Base-by-base conservation (phyloP, 2,113 vertebrate species). In the Aythya baeri region DNA sequence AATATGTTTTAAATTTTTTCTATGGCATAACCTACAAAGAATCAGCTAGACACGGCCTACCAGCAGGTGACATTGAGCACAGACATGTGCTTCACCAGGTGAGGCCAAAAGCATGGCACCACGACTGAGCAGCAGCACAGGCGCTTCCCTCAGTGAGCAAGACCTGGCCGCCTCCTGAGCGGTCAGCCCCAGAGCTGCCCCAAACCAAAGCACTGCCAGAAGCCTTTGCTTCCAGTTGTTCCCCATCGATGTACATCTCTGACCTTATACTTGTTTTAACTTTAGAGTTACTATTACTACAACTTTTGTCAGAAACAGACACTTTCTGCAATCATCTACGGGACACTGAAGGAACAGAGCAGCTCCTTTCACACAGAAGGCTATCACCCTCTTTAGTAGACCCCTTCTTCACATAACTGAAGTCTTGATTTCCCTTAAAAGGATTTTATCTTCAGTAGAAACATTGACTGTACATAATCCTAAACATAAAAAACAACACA, bases 31-130 rank as follows among this genome's bases (percentile, higher is more conserved):
- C 20, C 29, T 49, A 36, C 6, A 14, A 58, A 20, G 4, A 14
- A 13, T 25, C 32, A 32, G 11, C 29, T 34, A 86, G 29, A 54
- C 26, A 32, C 13, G 80, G 6, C 8, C 17, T 55, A 3, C 27
- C 7, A 18, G 3, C 2, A 0, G 0, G 0, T 3, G 2, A 57
- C 3, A 12, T 3, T 2, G 1, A 54, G 32, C 8, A 23, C 7
- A 67, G 1, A 7, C 31, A 25, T 1, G 2, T 8, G 12, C 15
- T 49, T 62, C 38, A 49, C 12, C 27, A n/a, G 5, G 3, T 36
- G 52, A 77, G 54, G 9, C 20, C 22, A n/a, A 5, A 91, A 41
- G 13, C 18, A 5, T 22, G 38, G 8, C 70, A 17, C 17, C 36
- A 58, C 1, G 7, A 8, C 6, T 11, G 36, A 68, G 4, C 1